A percentile compares a stretch with the other conserved stretches of the same genome.
Conservation (phyloP, 2,888 invertebrate genomes). For the Melieria omissa region DNA sequence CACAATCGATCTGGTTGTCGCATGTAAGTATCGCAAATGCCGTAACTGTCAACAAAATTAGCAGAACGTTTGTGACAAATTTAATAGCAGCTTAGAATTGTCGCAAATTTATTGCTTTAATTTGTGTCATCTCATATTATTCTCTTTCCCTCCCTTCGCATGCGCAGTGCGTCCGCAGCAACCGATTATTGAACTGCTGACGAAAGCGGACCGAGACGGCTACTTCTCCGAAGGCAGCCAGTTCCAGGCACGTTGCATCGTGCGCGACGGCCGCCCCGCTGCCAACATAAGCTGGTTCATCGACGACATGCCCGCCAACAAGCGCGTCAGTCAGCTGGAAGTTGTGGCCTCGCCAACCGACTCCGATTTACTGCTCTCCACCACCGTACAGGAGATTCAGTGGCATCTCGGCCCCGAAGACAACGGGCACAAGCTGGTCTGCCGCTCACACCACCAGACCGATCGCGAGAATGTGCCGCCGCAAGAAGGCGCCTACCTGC, state of each 20-base stretch:
- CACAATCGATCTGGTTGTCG: slow-evolving; percentile 75
- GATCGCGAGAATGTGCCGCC: slow-evolving; percentile 60
- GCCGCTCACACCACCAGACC: slow-evolving; percentile 74
- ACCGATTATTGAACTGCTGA: slow-evolving; percentile 59
- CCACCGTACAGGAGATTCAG: slow-evolving; percentile 76
- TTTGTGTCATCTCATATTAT: neutral
- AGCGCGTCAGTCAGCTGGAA: slow-evolving; percentile 71
- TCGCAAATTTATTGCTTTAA: neutral
- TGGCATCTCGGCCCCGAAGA: slow-evolving; percentile 73
- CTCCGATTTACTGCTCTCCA: slow-evolving; percentile 71
- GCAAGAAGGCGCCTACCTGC: slow-evolving; percentile 57
- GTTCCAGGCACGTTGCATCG: slow-evolving; percentile 75
- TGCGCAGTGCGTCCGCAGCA: slow-evolving; percentile 60
- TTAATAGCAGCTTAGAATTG: neutral
- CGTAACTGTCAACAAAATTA: neutral
- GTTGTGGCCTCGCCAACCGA: slow-evolving; percentile 64
- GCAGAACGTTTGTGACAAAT: neutral
- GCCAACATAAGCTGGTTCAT: slow-evolving; percentile 81
- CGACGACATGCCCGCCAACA: slow-evolving; percentile 73
- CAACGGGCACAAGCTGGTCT: slow-evolving; percentile 73
- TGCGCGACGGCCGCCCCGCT: slow-evolving; percentile 77
- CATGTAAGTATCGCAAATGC: slow-evolving; percentile 72
- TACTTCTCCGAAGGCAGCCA: slow-evolving; percentile 70
- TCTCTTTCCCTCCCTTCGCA: neutral
- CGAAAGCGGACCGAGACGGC: slow-evolving; percentile 57